These are phyloP conservation scores for Cyanistes caeruleus DNA, from an alignment of 2,113 vertebrate genomes.

Conservation along the genomic window DNA sequence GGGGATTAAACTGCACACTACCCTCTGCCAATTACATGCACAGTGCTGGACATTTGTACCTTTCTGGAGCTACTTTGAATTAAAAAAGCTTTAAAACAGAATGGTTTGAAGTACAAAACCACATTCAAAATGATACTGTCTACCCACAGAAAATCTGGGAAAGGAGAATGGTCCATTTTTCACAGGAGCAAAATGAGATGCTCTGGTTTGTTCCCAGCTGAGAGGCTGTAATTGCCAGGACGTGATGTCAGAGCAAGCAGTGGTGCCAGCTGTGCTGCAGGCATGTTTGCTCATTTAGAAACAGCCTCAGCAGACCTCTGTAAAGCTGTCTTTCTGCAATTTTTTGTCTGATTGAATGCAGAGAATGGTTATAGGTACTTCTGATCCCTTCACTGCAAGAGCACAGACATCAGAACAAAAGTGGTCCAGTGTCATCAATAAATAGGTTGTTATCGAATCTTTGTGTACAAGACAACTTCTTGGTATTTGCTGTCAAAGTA, in stretches of 20 bases:
- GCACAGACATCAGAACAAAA: constrained; percentile 14
- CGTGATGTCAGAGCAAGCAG: constrained; percentile 9
- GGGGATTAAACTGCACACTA: neutral
- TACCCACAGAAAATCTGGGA: constrained; percentile 30
- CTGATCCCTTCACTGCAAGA: neutral
- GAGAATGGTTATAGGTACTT: neutral
- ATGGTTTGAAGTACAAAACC: constrained; percentile 10
- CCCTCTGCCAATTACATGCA: neutral
- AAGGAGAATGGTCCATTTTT: constrained; percentile 17
- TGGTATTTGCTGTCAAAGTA: constrained; percentile 42
- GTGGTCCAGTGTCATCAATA: neutral
- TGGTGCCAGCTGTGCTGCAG: constrained; percentile 15
- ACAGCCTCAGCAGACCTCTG: neutral
- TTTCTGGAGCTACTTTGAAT: neutral
- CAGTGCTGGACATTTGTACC: neutral
- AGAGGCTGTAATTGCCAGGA: constrained; percentile 3
- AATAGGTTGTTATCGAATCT: neutral
- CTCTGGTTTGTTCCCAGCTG: neutral
- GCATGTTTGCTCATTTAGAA: neutral
- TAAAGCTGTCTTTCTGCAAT: constrained; percentile 15
- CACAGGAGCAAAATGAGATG: neutral
- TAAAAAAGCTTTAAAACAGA: neutral
- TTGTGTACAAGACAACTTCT: constrained; percentile 26
- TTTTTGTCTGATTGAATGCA: constrained; percentile 25
- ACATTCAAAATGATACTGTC: neutral